Conservation (phyloP, 2,113 vertebrate species). For the Cyanocitta stelleri region DNA sequence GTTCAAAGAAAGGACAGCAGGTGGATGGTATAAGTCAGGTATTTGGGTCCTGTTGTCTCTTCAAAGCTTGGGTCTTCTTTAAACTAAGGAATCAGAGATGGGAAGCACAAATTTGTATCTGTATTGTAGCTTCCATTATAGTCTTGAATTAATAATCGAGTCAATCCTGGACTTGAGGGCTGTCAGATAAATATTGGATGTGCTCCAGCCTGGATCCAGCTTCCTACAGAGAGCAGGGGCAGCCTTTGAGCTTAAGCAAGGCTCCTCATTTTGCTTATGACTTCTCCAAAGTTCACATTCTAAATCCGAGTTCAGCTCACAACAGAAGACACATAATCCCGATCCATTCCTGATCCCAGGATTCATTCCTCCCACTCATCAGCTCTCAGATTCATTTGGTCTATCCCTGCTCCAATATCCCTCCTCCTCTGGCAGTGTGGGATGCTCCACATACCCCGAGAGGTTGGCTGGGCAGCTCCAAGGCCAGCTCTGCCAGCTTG, state of each 20-base stretch:
- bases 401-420: not conserved
- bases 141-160: not conserved
- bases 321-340: not conserved
- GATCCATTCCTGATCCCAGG: not conserved
- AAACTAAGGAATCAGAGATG: not conserved
- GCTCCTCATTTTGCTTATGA: not conserved
- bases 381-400: not conserved
- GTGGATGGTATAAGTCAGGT: not conserved
- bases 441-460: not conserved
- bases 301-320: not conserved
- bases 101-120: not conserved
- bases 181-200: not conserved
- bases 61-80: not conserved
- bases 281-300: not conserved
- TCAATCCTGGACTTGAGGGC: not conserved
- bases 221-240: not conserved
- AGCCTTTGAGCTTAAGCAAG: not conserved
- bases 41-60: not conserved
- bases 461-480: not conserved
- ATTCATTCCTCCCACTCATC: not conserved
- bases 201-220: not conserved
- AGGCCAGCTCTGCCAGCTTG: not conserved
- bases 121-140: not conserved
- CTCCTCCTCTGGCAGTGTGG: not conserved
- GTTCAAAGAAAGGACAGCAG: not conserved